phyloP scores from a whole-genome alignment of 2,113 vertebrate species.

The Propithecus coquereli region DNA sequence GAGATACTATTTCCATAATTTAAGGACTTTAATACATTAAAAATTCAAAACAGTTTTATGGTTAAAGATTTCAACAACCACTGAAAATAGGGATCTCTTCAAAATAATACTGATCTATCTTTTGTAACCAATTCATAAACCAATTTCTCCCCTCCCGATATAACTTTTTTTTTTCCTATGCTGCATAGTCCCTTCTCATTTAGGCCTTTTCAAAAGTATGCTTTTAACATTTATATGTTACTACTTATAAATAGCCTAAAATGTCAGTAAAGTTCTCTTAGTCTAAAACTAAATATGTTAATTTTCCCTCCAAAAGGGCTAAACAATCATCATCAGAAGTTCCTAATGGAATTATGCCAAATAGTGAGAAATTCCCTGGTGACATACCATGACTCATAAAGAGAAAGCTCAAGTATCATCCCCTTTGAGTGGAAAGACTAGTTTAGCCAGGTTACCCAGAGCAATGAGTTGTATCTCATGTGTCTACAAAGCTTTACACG shows the following conservation, averaged over 20 bases:
- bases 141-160: not conserved
- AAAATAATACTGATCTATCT: not conserved
- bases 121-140: not conserved
- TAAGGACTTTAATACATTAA: not conserved
- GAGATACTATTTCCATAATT: not conserved
- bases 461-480: not conserved
- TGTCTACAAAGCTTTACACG: not conserved
- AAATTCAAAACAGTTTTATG: not conserved
- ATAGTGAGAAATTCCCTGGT: not conserved
- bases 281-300: not conserved
- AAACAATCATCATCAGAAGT: not conserved
- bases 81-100: not conserved
- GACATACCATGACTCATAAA: not conserved
- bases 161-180: not conserved
- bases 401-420: not conserved
- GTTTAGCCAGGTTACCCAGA: not conserved
- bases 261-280: not conserved
- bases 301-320: not conserved
- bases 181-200: not conserved
- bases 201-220: not conserved
- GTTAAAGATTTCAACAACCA: not conserved
- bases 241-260: constrained; percentile 15
- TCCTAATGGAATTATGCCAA: constrained; percentile 19
- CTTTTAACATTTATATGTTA: not conserved
- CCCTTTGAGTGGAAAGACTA: not conserved